These are phyloP conservation scores for Kryptolebias ocellatus DNA, from an alignment of 2,797 vertebrate species.

Conservation along the genomic window DNA sequence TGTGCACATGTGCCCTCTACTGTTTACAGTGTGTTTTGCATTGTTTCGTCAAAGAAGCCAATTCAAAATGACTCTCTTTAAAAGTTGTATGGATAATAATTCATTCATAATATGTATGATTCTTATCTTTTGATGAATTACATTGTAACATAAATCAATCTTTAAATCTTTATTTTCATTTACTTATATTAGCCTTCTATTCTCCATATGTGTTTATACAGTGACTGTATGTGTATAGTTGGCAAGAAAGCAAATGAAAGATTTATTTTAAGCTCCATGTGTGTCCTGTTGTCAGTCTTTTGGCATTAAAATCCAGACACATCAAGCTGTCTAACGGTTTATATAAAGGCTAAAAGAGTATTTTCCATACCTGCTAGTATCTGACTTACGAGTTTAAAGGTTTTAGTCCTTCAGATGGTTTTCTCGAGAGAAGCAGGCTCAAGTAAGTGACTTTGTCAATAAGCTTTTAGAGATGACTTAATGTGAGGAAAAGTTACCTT, in stretches of 20 bases:
- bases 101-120: background rate
- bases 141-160: constrained; percentile 1
- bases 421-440: constrained; percentile 11
- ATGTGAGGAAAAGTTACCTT: constrained; percentile 14
- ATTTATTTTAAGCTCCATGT: constrained; percentile 14
- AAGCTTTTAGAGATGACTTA: constrained; percentile 3
- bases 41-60: background rate
- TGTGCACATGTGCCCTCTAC: background rate
- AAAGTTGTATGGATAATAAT: constrained; percentile 1
- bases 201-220: constrained; percentile 3
- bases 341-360: constrained; percentile 42
- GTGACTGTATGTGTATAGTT: background rate
- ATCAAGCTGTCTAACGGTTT: constrained; percentile 20
- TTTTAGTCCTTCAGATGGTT: constrained; percentile 23
- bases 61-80: constrained; percentile 1
- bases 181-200: background rate
- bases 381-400: constrained; percentile 15
- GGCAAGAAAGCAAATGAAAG: constrained; percentile 31
- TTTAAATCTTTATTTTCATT: background rate
- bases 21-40: constrained; percentile 4
- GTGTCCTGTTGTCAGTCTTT: constrained; percentile 27
- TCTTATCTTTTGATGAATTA: background rate
- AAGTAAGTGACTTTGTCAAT: constrained; percentile 11
- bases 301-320: constrained; percentile 23
- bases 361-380: constrained; percentile 14